Conservation (phyloP, 1,140 invertebrate species). For the Nephotettix cincticeps region DNA sequence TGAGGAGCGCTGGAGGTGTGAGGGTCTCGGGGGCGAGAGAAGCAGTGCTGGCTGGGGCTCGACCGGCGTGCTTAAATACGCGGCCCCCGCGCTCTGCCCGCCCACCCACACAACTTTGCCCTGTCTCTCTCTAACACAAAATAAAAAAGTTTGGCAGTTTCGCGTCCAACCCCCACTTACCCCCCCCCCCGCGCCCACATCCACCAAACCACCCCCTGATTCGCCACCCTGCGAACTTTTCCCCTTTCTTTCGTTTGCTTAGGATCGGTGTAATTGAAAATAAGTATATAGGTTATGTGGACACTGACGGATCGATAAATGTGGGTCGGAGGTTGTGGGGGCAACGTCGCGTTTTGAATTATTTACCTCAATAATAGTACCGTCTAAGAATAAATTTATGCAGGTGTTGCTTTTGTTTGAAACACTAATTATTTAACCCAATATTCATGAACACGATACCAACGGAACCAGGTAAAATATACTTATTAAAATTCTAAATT, state of each 20-base stretch:
- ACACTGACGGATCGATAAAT: slow-evolving; percentile 3
- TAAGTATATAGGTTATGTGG: slow-evolving; percentile 28
- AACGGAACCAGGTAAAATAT: too few relatives aligned
- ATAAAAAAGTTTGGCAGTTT: slow-evolving; percentile 27
- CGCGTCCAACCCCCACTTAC: not conserved
- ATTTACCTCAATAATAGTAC: too few relatives aligned
- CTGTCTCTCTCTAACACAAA: slow-evolving; percentile 17
- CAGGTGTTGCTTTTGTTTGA: too few relatives aligned
- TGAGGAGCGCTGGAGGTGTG: not conserved
- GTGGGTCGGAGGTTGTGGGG: too few relatives aligned
- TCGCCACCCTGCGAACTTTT: not conserved
- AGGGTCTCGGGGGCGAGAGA: not conserved
- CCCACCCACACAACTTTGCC: slow-evolving; percentile 16
- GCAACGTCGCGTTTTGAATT: too few relatives aligned
- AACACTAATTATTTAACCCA: too few relatives aligned
- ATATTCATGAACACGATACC: too few relatives aligned
- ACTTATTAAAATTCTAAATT: too few relatives aligned
- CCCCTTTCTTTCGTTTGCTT: slow-evolving; percentile 25
- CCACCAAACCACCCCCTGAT: not conserved
- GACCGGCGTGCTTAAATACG: not conserved
- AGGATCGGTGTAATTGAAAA: slow-evolving; percentile 25
- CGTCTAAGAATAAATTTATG: too few relatives aligned
- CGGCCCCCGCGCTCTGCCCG: not conserved
- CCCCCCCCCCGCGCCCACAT: not conserved
- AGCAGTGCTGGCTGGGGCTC: not conserved